These are phyloP conservation scores for Phalacrocorax aristotelis DNA, from an alignment of 2,113 vertebrate genomes.

Conservation along the genomic window DNA sequence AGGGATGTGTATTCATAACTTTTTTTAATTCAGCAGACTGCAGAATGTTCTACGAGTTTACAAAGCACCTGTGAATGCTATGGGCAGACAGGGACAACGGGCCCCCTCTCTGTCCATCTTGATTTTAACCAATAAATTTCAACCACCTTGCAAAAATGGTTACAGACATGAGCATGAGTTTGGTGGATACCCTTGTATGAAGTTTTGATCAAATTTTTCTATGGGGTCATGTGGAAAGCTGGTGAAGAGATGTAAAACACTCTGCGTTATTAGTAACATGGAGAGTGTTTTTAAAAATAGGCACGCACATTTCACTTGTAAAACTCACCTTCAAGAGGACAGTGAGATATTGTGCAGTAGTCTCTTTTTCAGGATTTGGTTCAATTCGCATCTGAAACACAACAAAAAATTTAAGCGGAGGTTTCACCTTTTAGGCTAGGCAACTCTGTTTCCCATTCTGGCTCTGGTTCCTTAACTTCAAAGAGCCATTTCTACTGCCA, in stretches of 20 bases:
- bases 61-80: neutral
- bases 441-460: neutral
- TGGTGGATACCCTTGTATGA: neutral
- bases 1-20: neutral
- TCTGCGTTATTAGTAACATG: neutral
- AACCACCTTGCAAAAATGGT: neutral
- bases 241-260: neutral
- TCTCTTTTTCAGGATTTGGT: neutral
- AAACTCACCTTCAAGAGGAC: neutral
- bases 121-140: neutral
- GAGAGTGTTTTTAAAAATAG: neutral
- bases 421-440: neutral
- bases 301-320: neutral
- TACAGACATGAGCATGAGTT: neutral
- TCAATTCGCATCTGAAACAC: neutral
- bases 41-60: neutral
- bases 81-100: neutral
- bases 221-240: neutral
- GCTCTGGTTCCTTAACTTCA: neutral
- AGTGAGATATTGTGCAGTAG: neutral
- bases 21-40: neutral
- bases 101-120: neutral
- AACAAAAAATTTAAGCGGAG: neutral
- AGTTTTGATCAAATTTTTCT: neutral
- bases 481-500: neutral